Conservation (phyloP, 2,113 vertebrate species). For the Ia io region DNA sequence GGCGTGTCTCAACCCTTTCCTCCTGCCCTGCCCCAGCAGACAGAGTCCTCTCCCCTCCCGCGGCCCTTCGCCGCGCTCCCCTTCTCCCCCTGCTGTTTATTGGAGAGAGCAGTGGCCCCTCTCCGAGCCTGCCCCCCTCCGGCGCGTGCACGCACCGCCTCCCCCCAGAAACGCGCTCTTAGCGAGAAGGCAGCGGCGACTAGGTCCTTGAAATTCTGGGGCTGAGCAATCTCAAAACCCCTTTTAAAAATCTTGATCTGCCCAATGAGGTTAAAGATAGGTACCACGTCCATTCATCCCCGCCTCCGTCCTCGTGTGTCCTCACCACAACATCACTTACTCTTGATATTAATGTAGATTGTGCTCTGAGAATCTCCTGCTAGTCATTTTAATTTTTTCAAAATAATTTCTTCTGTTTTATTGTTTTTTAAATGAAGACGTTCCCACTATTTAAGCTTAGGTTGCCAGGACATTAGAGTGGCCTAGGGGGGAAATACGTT, state of each 20-base stretch:
- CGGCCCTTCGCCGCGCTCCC: not conserved
- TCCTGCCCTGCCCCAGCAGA: not conserved
- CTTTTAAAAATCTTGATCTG: not conserved
- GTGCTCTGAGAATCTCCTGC: not conserved
- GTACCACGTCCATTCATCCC: not conserved
- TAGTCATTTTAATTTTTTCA: not conserved
- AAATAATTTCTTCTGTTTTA: not conserved
- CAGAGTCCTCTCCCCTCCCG: not conserved
- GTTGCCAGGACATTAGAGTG: not conserved
- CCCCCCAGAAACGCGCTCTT: not conserved
- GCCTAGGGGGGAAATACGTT: not conserved
- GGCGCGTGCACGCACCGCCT: conserved; percentile 29
- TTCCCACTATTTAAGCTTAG: not conserved
- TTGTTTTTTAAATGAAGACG: not conserved
- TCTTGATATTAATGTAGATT: not conserved
- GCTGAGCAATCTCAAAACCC: not conserved
- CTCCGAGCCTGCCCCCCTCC: not conserved
- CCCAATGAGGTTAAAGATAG: not conserved
- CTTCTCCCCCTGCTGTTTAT: conserved; percentile 14
- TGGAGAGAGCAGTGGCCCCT: not conserved
- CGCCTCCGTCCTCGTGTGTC: not conserved
- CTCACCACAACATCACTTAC: not conserved
- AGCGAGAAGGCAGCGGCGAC: not conserved
- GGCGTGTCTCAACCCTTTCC: not conserved
- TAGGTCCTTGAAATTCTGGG: not conserved